Evolutionary conservation across 1,140 invertebrate genomes (phyloP), one percentile per base, ranked within the genome.

Genomic region (Drosophila pandora): DNA sequence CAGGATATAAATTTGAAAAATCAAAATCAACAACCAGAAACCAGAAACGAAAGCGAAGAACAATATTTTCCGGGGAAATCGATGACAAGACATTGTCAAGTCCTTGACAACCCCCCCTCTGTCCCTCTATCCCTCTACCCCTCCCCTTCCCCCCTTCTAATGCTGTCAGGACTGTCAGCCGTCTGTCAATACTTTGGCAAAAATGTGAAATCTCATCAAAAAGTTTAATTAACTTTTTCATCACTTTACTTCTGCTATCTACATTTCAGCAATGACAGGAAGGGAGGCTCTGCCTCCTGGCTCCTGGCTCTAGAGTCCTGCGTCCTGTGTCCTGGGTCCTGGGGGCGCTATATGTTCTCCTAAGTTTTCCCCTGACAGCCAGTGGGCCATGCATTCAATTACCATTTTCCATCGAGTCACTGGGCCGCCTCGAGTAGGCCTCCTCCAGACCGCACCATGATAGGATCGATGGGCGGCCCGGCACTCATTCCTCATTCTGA

Each of bases 171-270:
- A 34, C 52, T 70, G 59, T 56, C 70, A 54, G 21, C 54, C 47
- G 61, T 64, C 73, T 76, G 64, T 76, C 74, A 76, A 76, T 69
- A 73, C 58, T 74, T 56, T 79, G 76, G 61, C 61, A 50, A 84
- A 37, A 79, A 76, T 84, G 77, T 79, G 60, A 81, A 87, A 87
- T 87, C 82, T 88, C 82, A 87, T 87, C 82, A 87, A 87, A 88
- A 87, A 87, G 82, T 87, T 87, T 87, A 87, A 87, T 87, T 87
- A 87, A 87, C 79, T 87, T 87, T 87, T 87, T 88, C 82, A 87
- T 87, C 82, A 88, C 83, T 88, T 87, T 79, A 79, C 71, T 82
- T 79, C 59, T 88, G 83, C 67, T 83, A 64, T 83, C 81, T 88
- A 76, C 79, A 72, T 76, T 79, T 60, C 53, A 55, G 22, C 25